These are phyloP conservation scores for Metellina segmentata DNA, from an alignment of 2,888 invertebrate genomes.

Conservation along the genomic window DNA sequence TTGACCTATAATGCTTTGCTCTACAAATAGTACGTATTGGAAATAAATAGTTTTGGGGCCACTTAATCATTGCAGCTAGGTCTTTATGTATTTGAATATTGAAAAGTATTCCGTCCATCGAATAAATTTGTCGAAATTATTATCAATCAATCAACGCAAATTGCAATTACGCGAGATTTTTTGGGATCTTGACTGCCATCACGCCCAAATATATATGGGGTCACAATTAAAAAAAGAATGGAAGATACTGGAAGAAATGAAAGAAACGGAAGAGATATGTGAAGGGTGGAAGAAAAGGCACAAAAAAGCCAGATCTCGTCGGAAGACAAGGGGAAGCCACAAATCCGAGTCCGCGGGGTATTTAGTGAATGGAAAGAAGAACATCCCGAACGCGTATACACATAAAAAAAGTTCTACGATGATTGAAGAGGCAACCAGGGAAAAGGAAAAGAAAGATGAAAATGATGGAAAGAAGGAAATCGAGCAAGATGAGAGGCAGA, in stretches of 20 bases:
- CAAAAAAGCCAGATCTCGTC: constrained; percentile 29
- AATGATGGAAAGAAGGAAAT: constrained; percentile 73
- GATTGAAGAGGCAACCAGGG: constrained; percentile 73
- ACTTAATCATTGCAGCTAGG: no score
- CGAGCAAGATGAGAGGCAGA: constrained; percentile 70
- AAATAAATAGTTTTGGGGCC: no score
- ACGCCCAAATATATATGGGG: constrained; percentile 10
- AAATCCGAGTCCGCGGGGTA: constrained; percentile 72
- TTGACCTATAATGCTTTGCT: no score
- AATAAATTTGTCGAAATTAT: no score
- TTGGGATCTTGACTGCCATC: neutral
- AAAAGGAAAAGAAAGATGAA: constrained; percentile 65
- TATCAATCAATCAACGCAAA: no score
- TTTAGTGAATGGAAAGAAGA: constrained; percentile 69
- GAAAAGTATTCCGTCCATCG: no score
- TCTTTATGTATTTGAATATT: no score
- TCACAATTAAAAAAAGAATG: constrained; percentile 46
- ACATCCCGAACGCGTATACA: constrained; percentile 1
- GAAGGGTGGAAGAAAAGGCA: constrained; percentile 10
- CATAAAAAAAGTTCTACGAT: constrained; percentile 37
- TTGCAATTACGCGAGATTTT: neutral
- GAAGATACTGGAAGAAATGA: neutral
- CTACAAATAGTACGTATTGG: no score
- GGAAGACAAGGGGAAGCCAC: constrained; percentile 65
- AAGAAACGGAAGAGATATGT: constrained; percentile 13